Evolutionary conservation across 2,113 vertebrate species (phyloP).

Genomic region (Plectropomus leopardus): DNA sequence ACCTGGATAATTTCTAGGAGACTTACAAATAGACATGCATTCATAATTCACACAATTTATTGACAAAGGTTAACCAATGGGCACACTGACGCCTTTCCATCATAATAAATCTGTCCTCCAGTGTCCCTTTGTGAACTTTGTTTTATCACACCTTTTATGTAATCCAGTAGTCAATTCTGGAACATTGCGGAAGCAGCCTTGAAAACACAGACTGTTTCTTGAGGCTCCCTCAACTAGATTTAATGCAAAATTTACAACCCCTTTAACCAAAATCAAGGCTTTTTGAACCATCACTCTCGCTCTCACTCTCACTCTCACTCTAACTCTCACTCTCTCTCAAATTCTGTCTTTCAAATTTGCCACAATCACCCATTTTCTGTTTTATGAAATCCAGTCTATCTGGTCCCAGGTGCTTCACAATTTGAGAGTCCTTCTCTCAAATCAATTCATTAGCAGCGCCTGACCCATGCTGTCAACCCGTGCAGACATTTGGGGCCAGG

Average conservation of each 20-base stretch:
- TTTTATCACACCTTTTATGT: not conserved
- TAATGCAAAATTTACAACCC: not conserved
- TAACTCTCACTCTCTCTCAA: not conserved
- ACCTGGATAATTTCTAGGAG: not conserved
- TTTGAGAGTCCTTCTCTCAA: not conserved
- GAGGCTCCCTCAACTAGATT: not conserved
- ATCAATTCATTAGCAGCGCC: not conserved
- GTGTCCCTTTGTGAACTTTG: not conserved
- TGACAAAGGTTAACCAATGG: not conserved
- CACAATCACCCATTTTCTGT: constrained; percentile 2
- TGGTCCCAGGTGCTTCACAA: not conserved
- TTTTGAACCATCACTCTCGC: too few relatives aligned
- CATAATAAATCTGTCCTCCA: not conserved
- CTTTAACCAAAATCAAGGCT: constrained; percentile 3
- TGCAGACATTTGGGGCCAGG: not conserved
- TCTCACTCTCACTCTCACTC: not conserved
- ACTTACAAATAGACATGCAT: not conserved
- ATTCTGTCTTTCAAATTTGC: not conserved
- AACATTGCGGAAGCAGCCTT: not conserved
- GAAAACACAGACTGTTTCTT: not conserved
- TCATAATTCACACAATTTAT: not conserved
- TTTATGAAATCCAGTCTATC: not conserved
- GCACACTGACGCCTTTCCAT: not conserved
- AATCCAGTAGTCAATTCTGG: not conserved
- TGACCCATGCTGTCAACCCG: not conserved